These are phyloP conservation scores for Morphnarchus princeps DNA, from an alignment of 2,113 vertebrate genomes.

Conservation along the genomic window DNA sequence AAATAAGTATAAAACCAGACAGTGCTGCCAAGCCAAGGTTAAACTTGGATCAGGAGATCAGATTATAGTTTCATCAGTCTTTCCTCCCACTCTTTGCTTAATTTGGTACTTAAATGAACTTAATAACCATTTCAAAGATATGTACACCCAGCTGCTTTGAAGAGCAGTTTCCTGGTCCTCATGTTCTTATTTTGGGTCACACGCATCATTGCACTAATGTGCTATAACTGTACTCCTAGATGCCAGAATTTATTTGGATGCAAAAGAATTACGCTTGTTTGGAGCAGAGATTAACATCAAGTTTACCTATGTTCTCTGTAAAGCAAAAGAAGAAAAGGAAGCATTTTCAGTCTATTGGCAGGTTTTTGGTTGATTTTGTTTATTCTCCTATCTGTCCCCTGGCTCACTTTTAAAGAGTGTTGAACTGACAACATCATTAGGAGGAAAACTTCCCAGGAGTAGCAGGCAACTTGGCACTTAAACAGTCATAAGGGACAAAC, in stretches of 20 bases:
- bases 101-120: conserved; percentile 31
- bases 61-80: conserved; percentile 14
- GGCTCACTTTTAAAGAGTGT: neutral
- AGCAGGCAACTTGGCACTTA: neutral
- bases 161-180: neutral
- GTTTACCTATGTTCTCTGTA: neutral
- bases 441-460: neutral
- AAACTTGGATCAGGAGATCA: conserved; percentile 32
- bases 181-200: neutral
- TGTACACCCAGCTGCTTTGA: conserved; percentile 33
- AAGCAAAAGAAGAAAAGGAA: neutral
- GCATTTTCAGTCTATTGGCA: neutral
- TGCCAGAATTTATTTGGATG: neutral
- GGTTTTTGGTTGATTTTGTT: neutral
- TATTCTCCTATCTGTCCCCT: neutral
- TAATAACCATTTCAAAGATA: neutral
- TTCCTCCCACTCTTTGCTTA: conserved; percentile 27
- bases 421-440: neutral
- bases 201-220: neutral
- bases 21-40: conserved; percentile 21
- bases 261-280: neutral
- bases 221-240: neutral
- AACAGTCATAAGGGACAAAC: neutral
- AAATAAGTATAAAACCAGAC: neutral
- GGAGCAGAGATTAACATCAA: neutral